phyloP scores from a whole-genome alignment of 2,888 invertebrate genomes.

The Portevinia maculata region DNA sequence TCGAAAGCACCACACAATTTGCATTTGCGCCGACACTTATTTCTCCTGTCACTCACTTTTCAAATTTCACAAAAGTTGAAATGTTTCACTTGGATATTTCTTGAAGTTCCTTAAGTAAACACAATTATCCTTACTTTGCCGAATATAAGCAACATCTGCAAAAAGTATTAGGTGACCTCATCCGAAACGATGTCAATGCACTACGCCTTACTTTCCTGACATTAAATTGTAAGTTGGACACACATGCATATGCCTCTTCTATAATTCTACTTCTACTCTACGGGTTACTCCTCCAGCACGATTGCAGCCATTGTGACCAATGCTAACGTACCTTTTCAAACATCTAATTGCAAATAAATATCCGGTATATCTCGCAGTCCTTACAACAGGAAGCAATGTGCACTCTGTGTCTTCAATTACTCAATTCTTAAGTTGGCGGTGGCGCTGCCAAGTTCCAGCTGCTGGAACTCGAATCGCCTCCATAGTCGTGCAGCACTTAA shows the following conservation, averaged over 20 bases:
- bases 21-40: too few relatives aligned
- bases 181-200: constrained; percentile 8
- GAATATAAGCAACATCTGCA: neutral
- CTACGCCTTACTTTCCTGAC: constrained; percentile 29
- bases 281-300: constrained; percentile 63
- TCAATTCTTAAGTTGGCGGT: constrained; percentile 33
- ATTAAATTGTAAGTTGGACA: neutral
- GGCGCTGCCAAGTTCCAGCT: constrained; percentile 62
- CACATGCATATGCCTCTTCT: constrained; percentile 17
- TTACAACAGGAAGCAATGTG: constrained; percentile 80
- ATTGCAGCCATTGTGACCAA: constrained; percentile 40
- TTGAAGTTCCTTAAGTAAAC: neutral
- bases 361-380: constrained; percentile 60
- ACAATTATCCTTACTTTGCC: neutral
- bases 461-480: constrained; percentile 58
- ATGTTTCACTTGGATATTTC: neutral
- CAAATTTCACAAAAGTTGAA: too few relatives aligned
- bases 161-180: constrained; percentile 21
- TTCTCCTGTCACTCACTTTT: too few relatives aligned
- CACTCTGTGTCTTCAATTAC: constrained; percentile 49
- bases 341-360: constrained; percentile 75
- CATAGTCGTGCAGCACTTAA: constrained; percentile 26
- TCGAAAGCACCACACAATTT: too few relatives aligned
- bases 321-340: constrained; percentile 46
- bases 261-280: constrained; percentile 17